Conservation (phyloP, 2,113 vertebrate genomes). For the Tragelaphus imberbis region DNA sequence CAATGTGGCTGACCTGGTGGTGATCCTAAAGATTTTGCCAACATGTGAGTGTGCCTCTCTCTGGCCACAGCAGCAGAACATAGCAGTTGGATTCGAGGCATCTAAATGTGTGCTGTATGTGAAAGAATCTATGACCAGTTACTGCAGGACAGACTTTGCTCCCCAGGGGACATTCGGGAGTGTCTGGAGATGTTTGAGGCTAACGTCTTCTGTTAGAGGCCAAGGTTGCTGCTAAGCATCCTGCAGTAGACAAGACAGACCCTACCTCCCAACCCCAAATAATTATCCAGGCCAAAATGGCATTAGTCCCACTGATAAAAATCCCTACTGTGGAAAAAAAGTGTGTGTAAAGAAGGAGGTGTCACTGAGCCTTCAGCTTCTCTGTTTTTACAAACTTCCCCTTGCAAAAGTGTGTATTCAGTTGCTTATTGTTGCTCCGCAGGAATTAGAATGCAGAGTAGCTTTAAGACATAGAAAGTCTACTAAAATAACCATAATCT, state of each 20-base stretch:
- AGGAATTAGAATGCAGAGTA: background rate
- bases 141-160: background rate
- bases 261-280: background rate
- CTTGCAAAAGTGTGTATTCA: background rate
- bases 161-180: background rate
- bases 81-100: background rate
- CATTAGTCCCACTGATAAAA: background rate
- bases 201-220: background rate
- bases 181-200: background rate
- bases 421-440: background rate
- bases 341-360: background rate
- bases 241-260: background rate
- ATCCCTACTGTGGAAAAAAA: background rate
- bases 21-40: slow-evolving; percentile 97
- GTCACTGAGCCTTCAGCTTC: background rate
- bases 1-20: slow-evolving; percentile 96
- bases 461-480: background rate
- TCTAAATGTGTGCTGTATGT: background rate
- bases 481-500: background rate
- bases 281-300: background rate
- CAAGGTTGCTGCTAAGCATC: background rate
- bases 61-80: background rate
- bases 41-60: slow-evolving; percentile 83
- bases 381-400: background rate
- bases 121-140: background rate